These are phyloP conservation scores for Cherax quadricarinatus DNA, from an alignment of 1,140 invertebrate species.

Conservation along the genomic window DNA sequence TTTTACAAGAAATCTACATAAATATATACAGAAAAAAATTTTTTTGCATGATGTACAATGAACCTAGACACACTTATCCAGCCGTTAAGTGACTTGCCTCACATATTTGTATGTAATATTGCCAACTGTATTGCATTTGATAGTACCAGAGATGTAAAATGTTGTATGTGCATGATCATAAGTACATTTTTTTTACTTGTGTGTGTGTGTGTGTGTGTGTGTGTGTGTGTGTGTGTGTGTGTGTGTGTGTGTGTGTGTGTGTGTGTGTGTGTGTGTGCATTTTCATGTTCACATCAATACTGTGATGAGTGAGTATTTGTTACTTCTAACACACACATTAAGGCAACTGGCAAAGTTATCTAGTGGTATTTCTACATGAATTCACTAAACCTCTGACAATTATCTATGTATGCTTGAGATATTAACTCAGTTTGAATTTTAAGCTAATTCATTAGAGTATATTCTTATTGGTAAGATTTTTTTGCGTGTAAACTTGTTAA, in stretches of 20 bases:
- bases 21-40: background rate
- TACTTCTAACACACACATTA: no score
- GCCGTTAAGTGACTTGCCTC: background rate
- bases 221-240: background rate
- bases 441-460: no score
- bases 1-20: background rate
- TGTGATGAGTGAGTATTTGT: background rate
- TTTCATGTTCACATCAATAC: background rate
- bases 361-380: no score
- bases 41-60: background rate
- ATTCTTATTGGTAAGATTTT: no score
- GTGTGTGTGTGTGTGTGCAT: background rate
- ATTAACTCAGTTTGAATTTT: no score
- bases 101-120: slow-evolving; percentile 4
- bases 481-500: no score
- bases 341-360: no score
- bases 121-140: slow-evolving; percentile 26
- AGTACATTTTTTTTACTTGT: background rate
- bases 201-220: background rate
- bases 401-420: no score
- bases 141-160: background rate
- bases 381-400: no score
- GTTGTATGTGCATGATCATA: slow-evolving; percentile 10
- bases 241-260: background rate
- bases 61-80: background rate